phyloP scores from a whole-genome alignment of 1,140 invertebrate genomes.

The Drosophila mayri region DNA sequence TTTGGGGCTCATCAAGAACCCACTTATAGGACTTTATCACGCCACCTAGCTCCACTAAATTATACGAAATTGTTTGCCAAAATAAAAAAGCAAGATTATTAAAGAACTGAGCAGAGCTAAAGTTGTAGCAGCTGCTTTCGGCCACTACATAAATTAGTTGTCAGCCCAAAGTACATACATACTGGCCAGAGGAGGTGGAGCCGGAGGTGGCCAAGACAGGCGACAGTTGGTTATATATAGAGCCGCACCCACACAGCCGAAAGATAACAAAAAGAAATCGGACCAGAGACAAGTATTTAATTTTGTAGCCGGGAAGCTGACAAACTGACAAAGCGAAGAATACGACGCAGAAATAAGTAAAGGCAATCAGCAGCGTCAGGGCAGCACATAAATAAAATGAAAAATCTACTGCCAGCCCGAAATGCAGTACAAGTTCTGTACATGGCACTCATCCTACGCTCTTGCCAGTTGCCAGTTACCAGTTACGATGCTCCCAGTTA shows the following conservation, averaged over 20 bases:
- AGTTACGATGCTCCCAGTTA: slow-evolving; percentile 25
- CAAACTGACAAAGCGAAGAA: slow-evolving; percentile 75
- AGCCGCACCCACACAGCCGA: slow-evolving; percentile 44
- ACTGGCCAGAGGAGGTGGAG: slow-evolving; percentile 1
- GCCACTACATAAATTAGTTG: slow-evolving; percentile 83
- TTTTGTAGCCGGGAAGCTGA: slow-evolving; percentile 78
- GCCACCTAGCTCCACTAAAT: slow-evolving; percentile 51
- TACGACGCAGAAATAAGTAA: slow-evolving; percentile 42
- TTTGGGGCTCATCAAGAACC: slow-evolving; percentile 2
- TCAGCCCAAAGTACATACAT: slow-evolving; percentile 51
- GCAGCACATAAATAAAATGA: slow-evolving; percentile 83
- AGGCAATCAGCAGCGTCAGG: slow-evolving; percentile 28
- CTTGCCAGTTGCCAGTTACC: slow-evolving; percentile 22
- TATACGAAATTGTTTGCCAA: slow-evolving; percentile 72
- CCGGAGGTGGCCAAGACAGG: slow-evolving; percentile 58
- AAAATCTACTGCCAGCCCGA: slow-evolving; percentile 80
- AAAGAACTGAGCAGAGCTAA: slow-evolving; percentile 58
- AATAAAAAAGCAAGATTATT: slow-evolving; percentile 59
- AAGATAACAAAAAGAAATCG: slow-evolving; percentile 59
- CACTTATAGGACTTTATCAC: slow-evolving; percentile 17
- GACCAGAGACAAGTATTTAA: slow-evolving; percentile 80
- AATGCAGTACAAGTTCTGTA: slow-evolving; percentile 75
- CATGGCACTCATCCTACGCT: slow-evolving; percentile 53
- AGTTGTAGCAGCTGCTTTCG: slow-evolving; percentile 66
- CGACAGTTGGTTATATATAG: slow-evolving; percentile 46